Evolutionary conservation across 23 tunicate species (phyloP), one percentile per base, ranked within the genome.

Genomic region (Trididemnum nubilum): DNA sequence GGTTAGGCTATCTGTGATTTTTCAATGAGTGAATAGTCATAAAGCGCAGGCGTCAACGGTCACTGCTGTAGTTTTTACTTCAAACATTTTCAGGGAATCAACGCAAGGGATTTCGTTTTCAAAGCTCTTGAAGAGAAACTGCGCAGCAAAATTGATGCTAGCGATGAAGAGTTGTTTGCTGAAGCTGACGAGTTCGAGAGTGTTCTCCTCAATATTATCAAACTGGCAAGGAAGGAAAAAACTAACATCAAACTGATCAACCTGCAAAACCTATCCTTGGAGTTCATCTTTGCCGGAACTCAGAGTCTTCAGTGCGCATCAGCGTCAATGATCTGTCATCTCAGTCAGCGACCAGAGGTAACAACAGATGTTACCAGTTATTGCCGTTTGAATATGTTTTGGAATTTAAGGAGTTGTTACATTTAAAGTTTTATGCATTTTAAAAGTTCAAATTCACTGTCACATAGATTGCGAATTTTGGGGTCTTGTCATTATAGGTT

Each of bases 261-360:
- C 69, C 72, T 93, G n/a, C 98, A 93, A 87, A 93, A 93, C 72
- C 71, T 93, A 28, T 73, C 98, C 0, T 73, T 93, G 23, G 98
- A 93, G 34, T 85, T 93, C 36, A 93, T 93, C 60, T 93, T 93
- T 54, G 98, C 98, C 18, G 98, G 98, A n/a, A 87, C 98, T 15
- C 98, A 93, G 64, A 87, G 92, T 67, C 89, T 93, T 0, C 93
- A 88, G 34, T 87, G 94, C 34, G 85, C 98, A 2, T 87, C 85
- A 0, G 81, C 92, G 3, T 80, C 85, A 21, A 64, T 93, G 71
- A 84, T 87, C 21, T 49, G 86, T 1, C 98, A 93, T 69, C 60
- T 93, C 21, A 83, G 93, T 67, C 89, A 88, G 59, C 39, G 85
- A 29, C 92, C 92, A 63, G 51, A 93, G 92, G 98, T 93, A 73